These are phyloP conservation scores for Melieria crassipennis DNA, from an alignment of 2,888 invertebrate species.

Conservation along the genomic window DNA sequence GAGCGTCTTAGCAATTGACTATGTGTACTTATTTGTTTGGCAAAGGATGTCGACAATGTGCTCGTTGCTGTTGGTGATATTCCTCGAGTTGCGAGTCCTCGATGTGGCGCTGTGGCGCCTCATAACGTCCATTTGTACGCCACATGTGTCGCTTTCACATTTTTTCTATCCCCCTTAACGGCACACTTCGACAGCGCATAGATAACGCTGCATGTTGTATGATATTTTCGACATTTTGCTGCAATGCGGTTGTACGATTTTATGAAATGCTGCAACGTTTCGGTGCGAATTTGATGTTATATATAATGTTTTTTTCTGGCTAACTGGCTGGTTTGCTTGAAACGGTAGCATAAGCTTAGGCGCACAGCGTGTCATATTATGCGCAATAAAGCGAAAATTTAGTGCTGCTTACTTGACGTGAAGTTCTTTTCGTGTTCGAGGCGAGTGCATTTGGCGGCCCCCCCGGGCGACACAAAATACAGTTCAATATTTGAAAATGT, in stretches of 20 bases:
- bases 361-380: background rate
- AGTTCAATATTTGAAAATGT: too few relatives aligned
- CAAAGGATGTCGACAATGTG: too few relatives aligned
- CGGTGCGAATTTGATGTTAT: background rate
- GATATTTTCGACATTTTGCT: conserved; percentile 30
- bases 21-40: too few relatives aligned
- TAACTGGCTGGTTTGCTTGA: background rate
- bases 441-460: too few relatives aligned
- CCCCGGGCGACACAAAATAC: too few relatives aligned
- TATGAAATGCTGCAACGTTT: conserved; percentile 17
- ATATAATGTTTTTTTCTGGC: background rate
- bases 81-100: background rate
- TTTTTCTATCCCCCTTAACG: background rate
- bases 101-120: background rate
- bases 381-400: too few relatives aligned
- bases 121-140: background rate
- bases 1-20: too few relatives aligned
- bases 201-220: conserved; percentile 10
- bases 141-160: background rate
- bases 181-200: too few relatives aligned
- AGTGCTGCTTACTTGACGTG: too few relatives aligned
- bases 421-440: too few relatives aligned
- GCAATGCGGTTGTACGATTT: conserved; percentile 36
- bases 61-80: too few relatives aligned
- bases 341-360: conserved; percentile 1